Base-by-base conservation (phyloP, 2,888 invertebrate species). In the Ennomos erosarius region DNA sequence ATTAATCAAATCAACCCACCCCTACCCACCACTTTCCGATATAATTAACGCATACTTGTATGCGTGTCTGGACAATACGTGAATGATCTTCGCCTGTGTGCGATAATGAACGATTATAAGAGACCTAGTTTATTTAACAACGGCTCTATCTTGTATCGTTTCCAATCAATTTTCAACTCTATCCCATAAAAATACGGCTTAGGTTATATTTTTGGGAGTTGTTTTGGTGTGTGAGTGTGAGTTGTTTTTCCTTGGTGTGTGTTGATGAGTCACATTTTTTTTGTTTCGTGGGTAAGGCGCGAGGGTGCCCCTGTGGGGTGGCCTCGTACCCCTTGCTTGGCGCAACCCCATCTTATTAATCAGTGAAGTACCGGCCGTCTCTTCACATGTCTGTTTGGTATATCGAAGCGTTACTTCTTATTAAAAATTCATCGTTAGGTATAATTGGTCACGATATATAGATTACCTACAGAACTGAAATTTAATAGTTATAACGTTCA, bases 201-300 rank as follows among this genome's bases (percentile, higher is more conserved):
- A 81, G 79, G 82, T 82, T 88, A 70, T 73, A 79, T 84, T 74
- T 67, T 68, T 65, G 69, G 70, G 70, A 76, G 67, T 75, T 78
- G 73, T 74, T 71, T 71, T 70, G 58, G 69, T 69, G 64, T 69
- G 72, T 68, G 66, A 64, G 78, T 84, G 83, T 81, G 79, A 75
- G 81, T 81, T 77, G 81, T 81, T 82, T 78, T 84, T 82, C 81
- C 84, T 83, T 82, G 69, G 90, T 90, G 89, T 90, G 89, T 74
- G 90, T 92, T 92, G 93, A 93, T 93, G 93, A 93, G 92, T 93
- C 93, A 93, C 92, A 92, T 92, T 92, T 93, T 92, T 92, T 92
- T 92, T 93, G 92, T 93, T 92, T 91, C 86, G 92, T 90, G 92
- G 91, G 92, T 90, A 89, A 88, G 89, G 89, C 88, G 89, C 84